Evolutionary conservation across 2,888 invertebrate genomes (phyloP).

Genomic region (Brachypterus glaber): DNA sequence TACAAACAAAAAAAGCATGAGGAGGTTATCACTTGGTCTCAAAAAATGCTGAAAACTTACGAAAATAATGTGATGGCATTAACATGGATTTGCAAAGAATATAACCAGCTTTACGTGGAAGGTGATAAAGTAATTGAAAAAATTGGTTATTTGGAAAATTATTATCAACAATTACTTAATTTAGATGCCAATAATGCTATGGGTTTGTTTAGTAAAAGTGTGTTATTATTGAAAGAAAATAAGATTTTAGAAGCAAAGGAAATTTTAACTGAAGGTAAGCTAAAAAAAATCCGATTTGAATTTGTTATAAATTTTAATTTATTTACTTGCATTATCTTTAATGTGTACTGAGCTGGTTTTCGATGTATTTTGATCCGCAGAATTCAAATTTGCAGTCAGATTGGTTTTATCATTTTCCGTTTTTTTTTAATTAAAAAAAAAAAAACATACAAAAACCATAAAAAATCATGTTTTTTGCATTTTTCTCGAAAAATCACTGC

Average conservation of each 20-base stretch:
- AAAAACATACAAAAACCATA: too few relatives aligned
- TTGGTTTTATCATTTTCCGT: too few relatives aligned
- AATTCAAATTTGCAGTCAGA: too few relatives aligned
- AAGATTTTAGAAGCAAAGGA: slow-evolving; percentile 49
- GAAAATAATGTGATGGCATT: slow-evolving; percentile 44
- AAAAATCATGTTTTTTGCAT: too few relatives aligned
- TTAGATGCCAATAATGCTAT: slow-evolving; percentile 52
- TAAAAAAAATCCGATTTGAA: neutral
- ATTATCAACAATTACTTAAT: slow-evolving; percentile 45
- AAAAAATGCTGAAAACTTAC: slow-evolving; percentile 43
- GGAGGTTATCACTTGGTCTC: slow-evolving; percentile 40
- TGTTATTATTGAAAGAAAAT: slow-evolving; percentile 44
- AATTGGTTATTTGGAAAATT: slow-evolving; percentile 24
- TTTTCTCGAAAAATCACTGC: too few relatives aligned
- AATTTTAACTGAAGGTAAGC: slow-evolving; percentile 38
- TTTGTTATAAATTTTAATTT: slow-evolving; percentile 3
- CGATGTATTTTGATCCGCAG: too few relatives aligned
- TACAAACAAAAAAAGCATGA: slow-evolving; percentile 40
- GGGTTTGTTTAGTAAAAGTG: slow-evolving; percentile 52
- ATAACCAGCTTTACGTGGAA: slow-evolving; percentile 41
- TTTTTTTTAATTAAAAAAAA: too few relatives aligned
- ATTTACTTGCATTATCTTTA: slow-evolving; percentile 23
- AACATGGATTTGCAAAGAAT: slow-evolving; percentile 55
- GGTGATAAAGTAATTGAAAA: slow-evolving; percentile 22
- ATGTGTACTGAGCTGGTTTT: slow-evolving; percentile 36